Conservation (phyloP, 2,888 invertebrate genomes). For the Drosophila longiperda region DNA sequence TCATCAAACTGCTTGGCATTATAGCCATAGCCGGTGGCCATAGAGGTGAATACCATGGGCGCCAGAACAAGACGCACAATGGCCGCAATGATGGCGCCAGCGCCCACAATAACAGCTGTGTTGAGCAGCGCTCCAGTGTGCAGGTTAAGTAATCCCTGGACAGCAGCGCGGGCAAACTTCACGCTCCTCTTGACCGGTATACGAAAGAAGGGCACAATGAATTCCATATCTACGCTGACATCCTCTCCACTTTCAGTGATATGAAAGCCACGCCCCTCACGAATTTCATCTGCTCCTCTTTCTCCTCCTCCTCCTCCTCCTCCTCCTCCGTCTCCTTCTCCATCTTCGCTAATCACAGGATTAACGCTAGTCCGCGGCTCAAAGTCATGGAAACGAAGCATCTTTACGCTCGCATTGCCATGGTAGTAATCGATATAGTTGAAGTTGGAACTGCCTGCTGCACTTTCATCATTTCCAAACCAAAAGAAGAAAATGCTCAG, state of each 20-base stretch:
- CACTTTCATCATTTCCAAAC: constrained; percentile 42
- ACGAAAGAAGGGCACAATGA: constrained; percentile 87
- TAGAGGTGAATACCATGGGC: constrained; percentile 52
- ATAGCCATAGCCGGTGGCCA: constrained; percentile 30
- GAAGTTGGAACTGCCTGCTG: constrained; percentile 20
- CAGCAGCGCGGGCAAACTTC: constrained; percentile 70
- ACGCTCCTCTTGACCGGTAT: constrained; percentile 86
- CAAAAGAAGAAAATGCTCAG: constrained; percentile 43
- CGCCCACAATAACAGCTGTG: constrained; percentile 86
- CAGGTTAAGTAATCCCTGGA: constrained; percentile 85
- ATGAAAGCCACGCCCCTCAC: constrained; percentile 78
- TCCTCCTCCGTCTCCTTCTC: not conserved
- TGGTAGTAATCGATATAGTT: constrained; percentile 44
- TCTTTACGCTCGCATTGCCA: constrained; percentile 53
- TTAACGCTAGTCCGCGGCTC: constrained; percentile 60
- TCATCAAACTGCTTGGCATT: constrained; percentile 25
- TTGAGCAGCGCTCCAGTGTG: constrained; percentile 87
- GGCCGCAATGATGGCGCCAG: constrained; percentile 83
- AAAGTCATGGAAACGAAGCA: constrained; percentile 77
- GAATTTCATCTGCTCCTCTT: constrained; percentile 13
- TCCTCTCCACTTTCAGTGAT: constrained; percentile 78
- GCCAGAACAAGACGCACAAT: constrained; percentile 68
- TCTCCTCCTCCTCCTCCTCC: not conserved
- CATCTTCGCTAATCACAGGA: not conserved
- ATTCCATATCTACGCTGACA: constrained; percentile 86